Base-by-base conservation (phyloP, 53 echinoderm and acorn worm genomes). In the Apostichopus leukothele region DNA sequence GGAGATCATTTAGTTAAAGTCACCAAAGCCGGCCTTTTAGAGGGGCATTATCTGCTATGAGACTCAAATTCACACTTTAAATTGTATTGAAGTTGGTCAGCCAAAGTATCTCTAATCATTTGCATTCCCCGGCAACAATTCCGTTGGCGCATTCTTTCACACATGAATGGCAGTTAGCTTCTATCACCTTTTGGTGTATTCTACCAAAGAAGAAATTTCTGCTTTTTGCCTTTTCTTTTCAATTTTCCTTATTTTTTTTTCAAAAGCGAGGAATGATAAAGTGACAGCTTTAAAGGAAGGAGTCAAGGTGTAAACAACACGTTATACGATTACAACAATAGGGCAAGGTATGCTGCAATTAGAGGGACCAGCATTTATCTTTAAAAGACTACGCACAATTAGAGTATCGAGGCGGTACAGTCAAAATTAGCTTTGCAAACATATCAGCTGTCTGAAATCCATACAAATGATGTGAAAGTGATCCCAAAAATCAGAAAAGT, bases 1-100 rank as follows among this genome's bases (percentile, higher is more conserved):
- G 19, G 54, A 63, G 79, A 53, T 51, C 79, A 79, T 79, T 79
- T 79, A 53, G 79, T 52, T 51, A 51, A 53, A 79, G 54, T 52
- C 16, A 52, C 9, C 5, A 77, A 77, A 63, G 63, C 63, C 11
- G 16, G 11, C 63, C 63, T 63, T 63, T 63, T 16, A 63, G 16
- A 63, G 63, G 63, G 63, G 11, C 16, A 63, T 4, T 63, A 63
- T 63, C 63, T 63, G 63, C 63, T 63, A 63, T 63, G 63, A 63
- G 63, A 63, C 63, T 63, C 63, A 63, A 63, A 63, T 63, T 63
- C 16, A 63, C 63, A 63, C 63, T 63, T 11, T 63, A 7, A 63
- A 63, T 63, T 63, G 63, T 16, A 11, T 63, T 63, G 12, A 63
- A 16, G 63, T 63, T 11, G 10, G 63, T 63, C 63, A 11, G 16